Evolutionary conservation across 2,888 invertebrate species (phyloP).

Genomic region (Andricus curvator): DNA sequence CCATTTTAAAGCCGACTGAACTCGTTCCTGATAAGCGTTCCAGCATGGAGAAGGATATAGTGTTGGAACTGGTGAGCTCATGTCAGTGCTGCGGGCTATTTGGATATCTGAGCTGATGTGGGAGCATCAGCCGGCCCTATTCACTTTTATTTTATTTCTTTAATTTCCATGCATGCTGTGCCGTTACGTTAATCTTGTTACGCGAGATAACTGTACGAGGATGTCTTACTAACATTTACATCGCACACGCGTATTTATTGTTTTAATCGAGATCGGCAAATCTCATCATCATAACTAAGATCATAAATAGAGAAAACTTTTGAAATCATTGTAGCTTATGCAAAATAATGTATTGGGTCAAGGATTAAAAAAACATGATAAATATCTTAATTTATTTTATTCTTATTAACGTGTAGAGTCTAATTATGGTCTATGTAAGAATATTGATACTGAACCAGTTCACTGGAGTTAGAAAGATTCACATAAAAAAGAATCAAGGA

Average conservation of each 20-base stretch:
- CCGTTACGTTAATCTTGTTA: constrained; percentile 51
- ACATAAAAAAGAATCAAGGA: no score
- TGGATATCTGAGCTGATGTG: neutral
- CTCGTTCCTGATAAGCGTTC: constrained; percentile 52
- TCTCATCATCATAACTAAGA: neutral
- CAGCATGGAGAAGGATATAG: constrained; percentile 49
- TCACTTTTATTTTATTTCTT: constrained; percentile 48
- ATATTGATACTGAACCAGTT: no score
- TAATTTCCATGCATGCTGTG: constrained; percentile 50
- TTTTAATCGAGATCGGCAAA: neutral
- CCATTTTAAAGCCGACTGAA: constrained; percentile 47
- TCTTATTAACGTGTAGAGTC: no score
- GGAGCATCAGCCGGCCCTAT: constrained; percentile 27
- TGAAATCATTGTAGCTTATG: neutral
- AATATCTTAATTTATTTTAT: no score
- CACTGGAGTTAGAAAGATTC: no score
- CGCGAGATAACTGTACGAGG: constrained; percentile 45
- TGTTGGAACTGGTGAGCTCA: neutral
- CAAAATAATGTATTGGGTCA: no score
- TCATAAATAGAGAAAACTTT: neutral
- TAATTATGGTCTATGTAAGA: no score
- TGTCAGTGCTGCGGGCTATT: constrained; percentile 38
- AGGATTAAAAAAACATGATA: no score
- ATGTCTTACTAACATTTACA: neutral
- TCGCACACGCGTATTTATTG: neutral